Base-by-base conservation (phyloP, 2,113 vertebrate genomes). In the Bambusicola thoracicus region DNA sequence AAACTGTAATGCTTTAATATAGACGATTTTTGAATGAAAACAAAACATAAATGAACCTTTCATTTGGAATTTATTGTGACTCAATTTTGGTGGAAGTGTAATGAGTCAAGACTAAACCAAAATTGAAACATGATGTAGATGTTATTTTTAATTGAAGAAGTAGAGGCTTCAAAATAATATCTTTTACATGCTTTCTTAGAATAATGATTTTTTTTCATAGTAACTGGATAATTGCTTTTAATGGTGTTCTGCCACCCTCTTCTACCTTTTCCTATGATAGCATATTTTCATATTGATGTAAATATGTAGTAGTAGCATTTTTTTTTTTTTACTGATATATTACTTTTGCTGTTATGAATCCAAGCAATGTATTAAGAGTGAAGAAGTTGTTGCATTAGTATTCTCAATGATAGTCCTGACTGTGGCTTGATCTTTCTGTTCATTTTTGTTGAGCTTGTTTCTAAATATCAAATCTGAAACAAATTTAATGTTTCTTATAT, bases 291-390 rank as follows among this genome's bases (percentile, higher is more conserved):
- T 56, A 67, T 4, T 61, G 48, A 63, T 56, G 48, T 46, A 66
- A 77, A 81, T 74, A 36, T 24, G 3, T 17, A 80, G 15, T 32
- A 67, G 8, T 22, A 73, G 9, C 34, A 61, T 10, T 10, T 77
- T 48, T 92, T 69, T 69, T 10, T 77, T 48, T 92, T 69, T 69
- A 4, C 7, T 81, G 32, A 91, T 40, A 4, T 17, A 8, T 29
- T 77, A 4, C 8, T 91, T 85, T 92, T 41, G 67, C 34, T 76
- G n/a, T 27, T 93, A 40, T 48, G 77, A 86, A 95, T 87, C 96
- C 72, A 86, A 92, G 19, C n/a, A 86, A 66, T 55, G 32, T 63
- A 89, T 91, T 82, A 62, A n/a, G 66, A 85, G 43, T 90, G 30
- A 85, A 93, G 56, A 66, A 73, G 65, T 72, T 82, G 46, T 92